These are phyloP conservation scores for Neotoma lepida DNA, from an alignment of 2,113 vertebrate genomes.

Conservation along the genomic window DNA sequence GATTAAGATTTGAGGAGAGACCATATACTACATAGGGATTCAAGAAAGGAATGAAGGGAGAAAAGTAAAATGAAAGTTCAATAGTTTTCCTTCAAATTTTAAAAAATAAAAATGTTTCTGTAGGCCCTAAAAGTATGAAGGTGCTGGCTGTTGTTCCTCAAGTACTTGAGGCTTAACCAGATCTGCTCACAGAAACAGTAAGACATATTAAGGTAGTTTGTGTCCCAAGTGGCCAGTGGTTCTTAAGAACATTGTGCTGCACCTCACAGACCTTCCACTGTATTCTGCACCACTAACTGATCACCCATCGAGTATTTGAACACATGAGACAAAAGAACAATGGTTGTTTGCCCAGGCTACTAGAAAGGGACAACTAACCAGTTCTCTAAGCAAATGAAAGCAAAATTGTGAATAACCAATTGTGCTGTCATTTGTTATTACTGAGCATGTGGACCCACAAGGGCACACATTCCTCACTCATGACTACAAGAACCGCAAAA, in stretches of 20 bases:
- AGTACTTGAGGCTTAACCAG: background rate
- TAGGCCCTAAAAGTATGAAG: background rate
- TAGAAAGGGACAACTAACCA: background rate
- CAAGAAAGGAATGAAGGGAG: background rate
- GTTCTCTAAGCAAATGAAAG: background rate
- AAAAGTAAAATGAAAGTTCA: background rate
- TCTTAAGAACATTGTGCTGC: background rate
- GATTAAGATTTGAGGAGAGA: background rate
- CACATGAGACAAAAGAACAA: background rate
- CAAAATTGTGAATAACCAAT: background rate
- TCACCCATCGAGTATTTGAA: background rate
- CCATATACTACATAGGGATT: too few relatives aligned
- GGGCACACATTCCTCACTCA: background rate
- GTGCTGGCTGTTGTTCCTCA: fast-evolving
- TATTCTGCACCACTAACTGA: background rate
- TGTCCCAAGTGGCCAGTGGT: background rate
- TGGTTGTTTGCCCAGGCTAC: background rate
- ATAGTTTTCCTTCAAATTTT: background rate
- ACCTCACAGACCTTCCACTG: background rate
- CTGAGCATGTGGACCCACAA: background rate
- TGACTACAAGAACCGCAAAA: background rate
- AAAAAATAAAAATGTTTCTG: background rate
- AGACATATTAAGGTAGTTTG: background rate
- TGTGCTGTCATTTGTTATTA: background rate
- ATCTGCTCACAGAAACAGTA: background rate